Base-by-base conservation (phyloP, 2,888 invertebrate genomes). In the Troglohyphantes excavatus region DNA sequence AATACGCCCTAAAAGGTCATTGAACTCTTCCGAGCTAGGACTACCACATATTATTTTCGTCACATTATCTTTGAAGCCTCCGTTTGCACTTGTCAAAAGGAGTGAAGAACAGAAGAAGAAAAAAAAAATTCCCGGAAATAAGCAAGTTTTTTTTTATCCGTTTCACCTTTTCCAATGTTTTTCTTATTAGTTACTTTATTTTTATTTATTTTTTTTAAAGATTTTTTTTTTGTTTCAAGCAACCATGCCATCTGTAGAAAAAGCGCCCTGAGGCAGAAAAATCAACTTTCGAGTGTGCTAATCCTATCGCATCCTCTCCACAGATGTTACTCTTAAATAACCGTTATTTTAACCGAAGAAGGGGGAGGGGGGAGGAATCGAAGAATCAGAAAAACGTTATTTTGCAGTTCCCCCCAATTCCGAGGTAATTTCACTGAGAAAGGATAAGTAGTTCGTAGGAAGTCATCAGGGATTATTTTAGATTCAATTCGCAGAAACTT, bases 1-100 rank as follows among this genome's bases (percentile, higher is more conserved):
- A 78, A 78, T 43, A 23, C 19, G 43, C 39, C 13, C 73, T 13
- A 9, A 73, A 43, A 65, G 83, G 21, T 73, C 73, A 65, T 26
- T 73, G 73, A 83, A 73, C 72, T 27, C 46, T 53, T 29, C 46
- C 29, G 26, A 73, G 43, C 27, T 73, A 61, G 73, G 73, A 73
- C 73, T 29, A 83, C 19, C 29, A 21, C 43, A 73, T 73, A 73
- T 73, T 73, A 73, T 65, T 83, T 83, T 83, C 83, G 73, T 73
- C 73, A 65, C 19, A 72, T 83, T 83, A 83, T 73, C 83, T 83
- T 23, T 72, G 83, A 59, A 72, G 73, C 26, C 73, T 83, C 65
- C 29, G 73, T 65, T 83, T 27, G 59, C 83, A 73, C 63, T 59
- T 83, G 43, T n/a, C 61, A 73, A 11, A 61, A 78, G 9, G 26